Evolutionary conservation across 2,797 vertebrate genomes (phyloP).

Genomic region (Lepilemur ruficaudatus): DNA sequence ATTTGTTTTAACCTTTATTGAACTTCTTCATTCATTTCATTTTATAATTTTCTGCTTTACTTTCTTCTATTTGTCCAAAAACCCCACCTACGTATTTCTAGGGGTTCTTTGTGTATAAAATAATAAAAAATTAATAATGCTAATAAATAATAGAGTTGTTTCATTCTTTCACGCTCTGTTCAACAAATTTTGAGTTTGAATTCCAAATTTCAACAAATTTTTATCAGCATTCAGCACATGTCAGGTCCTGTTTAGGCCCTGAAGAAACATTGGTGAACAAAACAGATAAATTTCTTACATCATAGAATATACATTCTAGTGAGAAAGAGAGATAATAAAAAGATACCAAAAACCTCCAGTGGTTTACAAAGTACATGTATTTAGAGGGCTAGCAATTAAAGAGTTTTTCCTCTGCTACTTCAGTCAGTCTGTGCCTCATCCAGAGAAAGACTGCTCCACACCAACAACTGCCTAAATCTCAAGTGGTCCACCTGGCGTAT

Average conservation of each 20-base stretch:
- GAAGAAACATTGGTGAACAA: not conserved
- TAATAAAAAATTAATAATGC: not conserved
- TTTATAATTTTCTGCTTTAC: not conserved
- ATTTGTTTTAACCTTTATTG: not conserved
- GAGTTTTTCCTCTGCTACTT: not conserved
- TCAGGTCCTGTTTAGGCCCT: not conserved
- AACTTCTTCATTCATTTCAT: not conserved
- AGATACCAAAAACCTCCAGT: not conserved
- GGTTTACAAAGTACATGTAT: not conserved
- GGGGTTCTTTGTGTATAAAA: not conserved
- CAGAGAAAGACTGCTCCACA: not conserved
- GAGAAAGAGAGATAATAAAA: conserved; percentile 12
- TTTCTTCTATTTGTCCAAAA: not conserved
- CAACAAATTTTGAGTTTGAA: not conserved
- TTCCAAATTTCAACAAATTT: not conserved
- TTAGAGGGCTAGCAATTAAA: not conserved
- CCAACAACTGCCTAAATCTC: not conserved
- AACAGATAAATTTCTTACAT: not conserved
- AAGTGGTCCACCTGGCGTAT: not conserved
- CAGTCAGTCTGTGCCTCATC: not conserved
- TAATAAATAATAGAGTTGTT: not conserved
- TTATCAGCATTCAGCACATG: not conserved
- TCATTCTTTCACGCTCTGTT: not conserved
- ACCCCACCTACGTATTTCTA: not conserved
- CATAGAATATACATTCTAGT: not conserved